Evolutionary conservation across 2,797 vertebrate genomes (phyloP).

Genomic region (Microctenopoma steveboyesi): DNA sequence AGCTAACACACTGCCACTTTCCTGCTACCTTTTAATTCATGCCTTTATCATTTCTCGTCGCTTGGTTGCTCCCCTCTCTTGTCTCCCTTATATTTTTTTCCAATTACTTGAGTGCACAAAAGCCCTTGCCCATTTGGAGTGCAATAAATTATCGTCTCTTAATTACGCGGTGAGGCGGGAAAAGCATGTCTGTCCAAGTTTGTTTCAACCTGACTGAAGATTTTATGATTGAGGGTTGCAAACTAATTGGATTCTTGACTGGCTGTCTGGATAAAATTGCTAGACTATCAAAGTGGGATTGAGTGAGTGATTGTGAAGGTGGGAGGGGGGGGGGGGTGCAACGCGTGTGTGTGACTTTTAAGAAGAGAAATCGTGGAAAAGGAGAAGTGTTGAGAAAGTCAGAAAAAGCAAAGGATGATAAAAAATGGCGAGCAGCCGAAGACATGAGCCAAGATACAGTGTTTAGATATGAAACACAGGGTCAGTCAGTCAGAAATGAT

Average conservation of each 20-base stretch:
- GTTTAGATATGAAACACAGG: neutral
- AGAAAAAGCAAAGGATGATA: conserved; percentile 8
- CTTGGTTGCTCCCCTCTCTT: conserved; percentile 66
- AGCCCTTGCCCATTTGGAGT: conserved; percentile 72
- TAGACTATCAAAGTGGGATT: conserved; percentile 54
- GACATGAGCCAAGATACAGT: neutral
- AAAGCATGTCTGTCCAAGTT: conserved; percentile 76
- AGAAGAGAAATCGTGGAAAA: conserved; percentile 10
- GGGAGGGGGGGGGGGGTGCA: conserved; percentile 24
- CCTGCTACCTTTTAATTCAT: conserved; percentile 68
- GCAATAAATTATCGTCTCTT: conserved; percentile 80
- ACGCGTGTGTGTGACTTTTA: conserved; percentile 15
- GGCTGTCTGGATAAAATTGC: conserved; percentile 64
- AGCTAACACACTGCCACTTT: conserved; percentile 38
- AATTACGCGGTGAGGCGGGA: conserved; percentile 73
- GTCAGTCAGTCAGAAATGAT: neutral
- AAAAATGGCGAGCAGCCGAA: conserved; percentile 7
- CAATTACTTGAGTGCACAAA: conserved; percentile 79
- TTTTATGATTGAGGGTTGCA: conserved; percentile 78
- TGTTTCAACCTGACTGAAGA: conserved; percentile 76
- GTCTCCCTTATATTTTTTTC: conserved; percentile 62
- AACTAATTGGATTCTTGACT: conserved; percentile 80
- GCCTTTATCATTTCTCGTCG: conserved; percentile 67
- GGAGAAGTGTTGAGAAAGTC: conserved; percentile 23
- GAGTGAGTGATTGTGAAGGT: conserved; percentile 54